Conservation (phyloP, 2,113 vertebrate genomes). For the Cyprinodon brontotheroides region DNA sequence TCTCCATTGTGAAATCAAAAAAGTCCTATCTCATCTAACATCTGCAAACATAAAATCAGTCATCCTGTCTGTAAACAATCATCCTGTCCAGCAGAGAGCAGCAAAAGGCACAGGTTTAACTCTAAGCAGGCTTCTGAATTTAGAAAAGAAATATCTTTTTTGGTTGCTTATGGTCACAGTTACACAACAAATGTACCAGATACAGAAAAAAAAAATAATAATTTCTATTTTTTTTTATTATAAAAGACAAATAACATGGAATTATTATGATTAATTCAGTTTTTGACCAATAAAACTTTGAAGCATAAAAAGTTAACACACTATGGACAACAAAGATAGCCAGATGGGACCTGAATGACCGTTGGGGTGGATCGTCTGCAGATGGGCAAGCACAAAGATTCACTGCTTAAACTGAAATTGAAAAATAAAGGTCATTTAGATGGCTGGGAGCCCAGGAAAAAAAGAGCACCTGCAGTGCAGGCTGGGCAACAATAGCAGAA, state of each 20-base stretch:
- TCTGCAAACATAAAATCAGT: not conserved
- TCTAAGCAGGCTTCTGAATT: not conserved
- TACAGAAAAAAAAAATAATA: no score
- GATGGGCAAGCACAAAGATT: slow-evolving; percentile 21
- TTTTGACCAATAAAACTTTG: not conserved
- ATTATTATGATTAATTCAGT: no score
- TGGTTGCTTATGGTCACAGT: not conserved
- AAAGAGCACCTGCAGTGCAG: slow-evolving; percentile 16
- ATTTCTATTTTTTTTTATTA: no score
- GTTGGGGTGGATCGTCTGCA: slow-evolving; percentile 9
- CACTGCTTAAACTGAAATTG: not conserved
- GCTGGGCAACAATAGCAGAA: slow-evolving; percentile 4
- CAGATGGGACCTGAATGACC: slow-evolving; percentile 29
- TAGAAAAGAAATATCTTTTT: not conserved
- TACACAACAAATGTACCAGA: not conserved
- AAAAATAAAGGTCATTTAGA: slow-evolving; percentile 14
- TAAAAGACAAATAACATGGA: no score
- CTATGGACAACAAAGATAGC: slow-evolving; percentile 3
- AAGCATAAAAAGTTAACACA: not conserved
- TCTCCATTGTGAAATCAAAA: no score
- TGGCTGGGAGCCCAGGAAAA: slow-evolving; percentile 3
- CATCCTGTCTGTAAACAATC: slow-evolving; percentile 17
- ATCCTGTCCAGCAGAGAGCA: slow-evolving; percentile 52
- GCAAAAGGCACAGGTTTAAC: slow-evolving; percentile 11
- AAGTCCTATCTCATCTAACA: no score